These are phyloP conservation scores for Actenoides hombroni DNA, from an alignment of 2,113 vertebrate species.

Conservation along the genomic window DNA sequence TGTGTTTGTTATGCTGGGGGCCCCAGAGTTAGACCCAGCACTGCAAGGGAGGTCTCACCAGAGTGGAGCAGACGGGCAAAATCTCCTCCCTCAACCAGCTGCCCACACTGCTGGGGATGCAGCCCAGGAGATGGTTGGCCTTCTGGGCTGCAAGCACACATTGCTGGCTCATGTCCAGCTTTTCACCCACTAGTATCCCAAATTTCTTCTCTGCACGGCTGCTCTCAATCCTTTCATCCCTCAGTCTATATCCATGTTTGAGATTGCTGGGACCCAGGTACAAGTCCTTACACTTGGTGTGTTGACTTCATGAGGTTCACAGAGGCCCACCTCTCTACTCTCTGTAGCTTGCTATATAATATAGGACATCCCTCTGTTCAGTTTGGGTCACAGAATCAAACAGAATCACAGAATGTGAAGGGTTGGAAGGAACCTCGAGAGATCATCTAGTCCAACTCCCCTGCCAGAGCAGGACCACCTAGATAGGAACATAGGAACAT, in stretches of 20 bases:
- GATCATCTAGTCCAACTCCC: too few species aligned
- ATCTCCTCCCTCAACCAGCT: not conserved
- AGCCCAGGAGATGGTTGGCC: not conserved
- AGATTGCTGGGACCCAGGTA: not conserved
- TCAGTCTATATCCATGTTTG: not conserved
- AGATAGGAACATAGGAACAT: too few species aligned
- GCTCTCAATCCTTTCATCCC: too few species aligned
- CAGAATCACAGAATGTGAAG: too few species aligned
- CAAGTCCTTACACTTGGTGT: not conserved
- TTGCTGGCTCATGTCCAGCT: not conserved
- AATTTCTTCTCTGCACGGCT: not conserved
- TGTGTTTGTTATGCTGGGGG: not conserved
- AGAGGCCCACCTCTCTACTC: too few species aligned
- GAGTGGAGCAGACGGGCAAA: not conserved
- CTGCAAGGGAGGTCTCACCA: not conserved
- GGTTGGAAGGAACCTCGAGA: too few species aligned
- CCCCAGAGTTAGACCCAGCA: not conserved
- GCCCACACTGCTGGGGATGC: not conserved
- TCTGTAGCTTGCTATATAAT: not conserved
- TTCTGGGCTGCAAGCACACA: not conserved
- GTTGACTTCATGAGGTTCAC: not conserved
- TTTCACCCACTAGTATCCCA: not conserved
- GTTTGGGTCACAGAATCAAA: too few species aligned
- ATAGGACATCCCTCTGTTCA: not conserved
- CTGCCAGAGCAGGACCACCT: too few species aligned